Evolutionary conservation across 2,797 vertebrate genomes (phyloP), one percentile per base, ranked within the genome.

Genomic region (Pangasius larnaudii): DNA sequence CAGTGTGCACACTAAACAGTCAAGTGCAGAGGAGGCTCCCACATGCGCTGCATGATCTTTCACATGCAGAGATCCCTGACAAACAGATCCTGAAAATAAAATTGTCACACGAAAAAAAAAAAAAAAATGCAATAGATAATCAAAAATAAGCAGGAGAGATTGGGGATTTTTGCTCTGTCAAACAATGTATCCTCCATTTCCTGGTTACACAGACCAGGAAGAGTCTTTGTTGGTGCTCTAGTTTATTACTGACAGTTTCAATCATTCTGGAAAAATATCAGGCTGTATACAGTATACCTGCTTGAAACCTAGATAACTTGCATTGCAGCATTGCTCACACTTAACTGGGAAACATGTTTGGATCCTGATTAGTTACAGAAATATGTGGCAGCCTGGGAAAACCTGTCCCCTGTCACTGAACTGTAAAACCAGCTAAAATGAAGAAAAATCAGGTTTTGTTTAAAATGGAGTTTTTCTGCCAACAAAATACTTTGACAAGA

Each of bases 11-110:
- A 78, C 49, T 10, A 33, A 78, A 51, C 16, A 27, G 10, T 51
- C 49, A 56, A 58, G 78, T 59, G 78, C 78, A 59, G 22, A 24
- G 30, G 33, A 59, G 79, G 33, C 79, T 81, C 79, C 56, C 58
- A 81, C 79, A 61, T 36, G 42, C 58, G 42, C 58, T 36, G 79
- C 79, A n/a, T 81, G 79, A 61, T 61, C 58, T n/a, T 63, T 81
- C 36, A 61, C 56, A 81, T 81, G 58, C 13, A 81, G 79, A 81
- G 58, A 81, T 61, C 78, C 56, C 56, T 24, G 78, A 80, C 2
- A 39, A 59, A 39, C 33, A 59, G 53, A 19, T 24, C 58, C 19
- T 42, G 36, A 81, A 81, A 81, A 81, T 81, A 27, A 42, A 61
- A 63, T 61, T 27, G 58, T 81, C 56, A 81, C 36, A 63, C 5